Evolutionary conservation across 2,797 vertebrate genomes (phyloP).

Genomic region (Antrozous pallidus): DNA sequence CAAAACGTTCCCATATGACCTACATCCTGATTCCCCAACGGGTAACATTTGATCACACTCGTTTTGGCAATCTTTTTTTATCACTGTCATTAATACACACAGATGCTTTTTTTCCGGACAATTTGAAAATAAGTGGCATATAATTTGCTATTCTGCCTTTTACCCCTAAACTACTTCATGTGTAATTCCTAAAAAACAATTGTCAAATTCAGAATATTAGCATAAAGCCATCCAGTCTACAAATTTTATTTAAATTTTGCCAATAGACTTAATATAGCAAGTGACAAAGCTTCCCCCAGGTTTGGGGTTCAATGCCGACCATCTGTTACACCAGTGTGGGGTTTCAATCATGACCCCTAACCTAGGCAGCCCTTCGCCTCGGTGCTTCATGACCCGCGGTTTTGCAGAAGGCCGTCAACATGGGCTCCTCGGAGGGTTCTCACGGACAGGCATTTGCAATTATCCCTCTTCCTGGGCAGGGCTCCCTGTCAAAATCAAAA

Average conservation of each 20-base stretch:
- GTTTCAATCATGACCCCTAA: background rate
- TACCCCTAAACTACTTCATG: background rate
- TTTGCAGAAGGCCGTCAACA: background rate
- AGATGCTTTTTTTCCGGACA: background rate
- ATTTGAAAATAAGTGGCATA: background rate
- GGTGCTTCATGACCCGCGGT: background rate
- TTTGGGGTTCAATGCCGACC: background rate
- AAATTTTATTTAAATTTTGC: background rate
- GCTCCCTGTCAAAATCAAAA: background rate
- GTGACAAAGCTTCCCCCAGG: background rate
- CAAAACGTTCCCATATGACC: background rate
- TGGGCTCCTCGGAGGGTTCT: background rate
- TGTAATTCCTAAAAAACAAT: background rate
- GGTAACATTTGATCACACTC: background rate
- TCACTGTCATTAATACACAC: background rate
- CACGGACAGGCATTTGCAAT: background rate
- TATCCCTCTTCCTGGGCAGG: background rate
- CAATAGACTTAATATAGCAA: background rate
- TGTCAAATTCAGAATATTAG: background rate
- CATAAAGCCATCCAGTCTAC: background rate
- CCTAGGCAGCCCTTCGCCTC: background rate
- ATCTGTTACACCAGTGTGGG: fast-evolving
- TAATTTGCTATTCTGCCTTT: background rate
- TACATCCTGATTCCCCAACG: background rate
- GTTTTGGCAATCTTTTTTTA: background rate